Percentiles rank a stretch among this genome's conserved stretches.
Conservation (phyloP, 2,113 vertebrate species). For the Equus quagga region DNA sequence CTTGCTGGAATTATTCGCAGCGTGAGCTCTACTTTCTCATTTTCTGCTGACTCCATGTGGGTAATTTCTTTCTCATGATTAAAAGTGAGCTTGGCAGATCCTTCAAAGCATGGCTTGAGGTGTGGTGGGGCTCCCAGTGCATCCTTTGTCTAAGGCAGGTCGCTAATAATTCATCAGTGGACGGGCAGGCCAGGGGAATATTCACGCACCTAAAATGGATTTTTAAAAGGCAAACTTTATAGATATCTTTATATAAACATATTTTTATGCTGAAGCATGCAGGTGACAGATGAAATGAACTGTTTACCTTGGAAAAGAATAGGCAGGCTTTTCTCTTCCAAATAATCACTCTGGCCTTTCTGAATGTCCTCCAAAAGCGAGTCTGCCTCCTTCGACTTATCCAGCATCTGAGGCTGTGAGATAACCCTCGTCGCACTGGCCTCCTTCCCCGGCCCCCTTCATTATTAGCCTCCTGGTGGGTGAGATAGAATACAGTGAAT, state of each 20-base stretch:
- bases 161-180: slow-evolving; percentile 78
- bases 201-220: slow-evolving; percentile 76
- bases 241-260: slow-evolving; percentile 81
- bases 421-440: slow-evolving; percentile 89
- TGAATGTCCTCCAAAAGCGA: slow-evolving; percentile 90
- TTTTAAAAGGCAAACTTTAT: slow-evolving; percentile 78
- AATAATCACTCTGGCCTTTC: slow-evolving; percentile 87
- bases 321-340: slow-evolving; percentile 87
- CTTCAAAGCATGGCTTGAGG: slow-evolving; percentile 88
- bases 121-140: slow-evolving; percentile 76
- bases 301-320: slow-evolving; percentile 91
- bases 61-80: slow-evolving; percentile 89
- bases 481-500: slow-evolving; percentile 91
- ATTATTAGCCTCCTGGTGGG: slow-evolving; percentile 92
- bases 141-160: slow-evolving; percentile 87
- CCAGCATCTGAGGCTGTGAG: slow-evolving; percentile 90
- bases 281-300: slow-evolving; percentile 83
- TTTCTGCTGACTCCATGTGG: slow-evolving; percentile 90
- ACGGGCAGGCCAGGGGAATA: slow-evolving; percentile 40
- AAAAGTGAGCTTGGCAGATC: slow-evolving; percentile 89
- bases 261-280: slow-evolving; percentile 79
- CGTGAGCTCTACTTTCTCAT: slow-evolving; percentile 89
- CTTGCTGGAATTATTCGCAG: slow-evolving; percentile 88
- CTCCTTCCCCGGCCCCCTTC: slow-evolving; percentile 89
- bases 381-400: slow-evolving; percentile 89